These are phyloP conservation scores for Euwallacea fornicatus DNA, from an alignment of 1,140 invertebrate genomes.

Conservation along the genomic window DNA sequence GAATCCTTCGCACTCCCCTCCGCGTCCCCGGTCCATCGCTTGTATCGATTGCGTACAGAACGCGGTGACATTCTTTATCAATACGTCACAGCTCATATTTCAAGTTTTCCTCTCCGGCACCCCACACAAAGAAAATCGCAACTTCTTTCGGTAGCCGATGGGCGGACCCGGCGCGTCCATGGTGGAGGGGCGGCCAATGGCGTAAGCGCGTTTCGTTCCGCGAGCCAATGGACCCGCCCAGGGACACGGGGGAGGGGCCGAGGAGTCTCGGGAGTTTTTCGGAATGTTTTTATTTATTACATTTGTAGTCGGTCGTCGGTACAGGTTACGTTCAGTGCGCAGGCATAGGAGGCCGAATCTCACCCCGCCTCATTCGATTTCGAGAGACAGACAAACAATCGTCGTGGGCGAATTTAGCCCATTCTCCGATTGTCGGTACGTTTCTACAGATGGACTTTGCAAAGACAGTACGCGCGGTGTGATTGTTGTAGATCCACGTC, in stretches of 20 bases:
- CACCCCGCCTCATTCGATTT: conserved; percentile 50
- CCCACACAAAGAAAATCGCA: conserved; percentile 54
- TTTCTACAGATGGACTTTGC: conserved; percentile 47
- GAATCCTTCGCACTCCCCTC: conserved; percentile 17
- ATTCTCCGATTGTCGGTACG: conserved; percentile 45
- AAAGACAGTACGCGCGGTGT: conserved; percentile 23
- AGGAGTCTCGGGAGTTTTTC: conserved; percentile 54
- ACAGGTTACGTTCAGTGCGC: conserved; percentile 57
- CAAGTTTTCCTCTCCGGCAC: conserved; percentile 54
- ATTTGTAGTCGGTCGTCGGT: conserved; percentile 64
- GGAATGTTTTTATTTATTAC: conserved; percentile 69
- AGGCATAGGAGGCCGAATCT: conserved; percentile 55
- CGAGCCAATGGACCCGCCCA: conserved; percentile 46
- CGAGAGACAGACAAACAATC: conserved; percentile 51
- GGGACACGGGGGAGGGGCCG: conserved; percentile 39
- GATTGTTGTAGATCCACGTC: conserved; percentile 26
- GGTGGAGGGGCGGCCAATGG: conserved; percentile 49
- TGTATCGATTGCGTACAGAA: conserved; percentile 57
- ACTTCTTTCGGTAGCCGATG: conserved; percentile 52
- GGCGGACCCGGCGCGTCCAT: conserved; percentile 46
- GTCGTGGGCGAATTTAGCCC: conserved; percentile 41
- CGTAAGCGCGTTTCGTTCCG: conserved; percentile 46
- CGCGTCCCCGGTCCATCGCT: conserved; percentile 36
- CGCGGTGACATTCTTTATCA: conserved; percentile 65
- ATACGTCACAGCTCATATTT: conserved; percentile 59